Evolutionary conservation across 2,888 invertebrate genomes (phyloP).

Genomic region (Amorpha juglandis): DNA sequence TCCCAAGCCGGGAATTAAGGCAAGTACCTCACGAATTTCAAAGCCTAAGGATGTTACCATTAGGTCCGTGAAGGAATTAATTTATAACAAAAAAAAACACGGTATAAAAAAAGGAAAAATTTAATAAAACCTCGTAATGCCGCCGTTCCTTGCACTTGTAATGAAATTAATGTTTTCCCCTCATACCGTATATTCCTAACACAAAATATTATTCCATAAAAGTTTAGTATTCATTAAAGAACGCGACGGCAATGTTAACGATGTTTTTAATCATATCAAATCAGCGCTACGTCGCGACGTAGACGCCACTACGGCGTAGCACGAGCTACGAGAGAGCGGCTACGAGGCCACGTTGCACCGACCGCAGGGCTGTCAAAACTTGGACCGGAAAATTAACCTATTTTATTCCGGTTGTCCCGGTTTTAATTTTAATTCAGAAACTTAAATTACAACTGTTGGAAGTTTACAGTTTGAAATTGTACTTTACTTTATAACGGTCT

Average conservation of each 20-base stretch:
- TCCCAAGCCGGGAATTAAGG: too few species aligned
- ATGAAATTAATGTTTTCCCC: constrained; percentile 3
- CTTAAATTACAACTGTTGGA: constrained; percentile 22
- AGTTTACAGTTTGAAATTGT: constrained; percentile 18
- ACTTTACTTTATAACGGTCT: constrained; percentile 6
- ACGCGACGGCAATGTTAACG: constrained; percentile 35
- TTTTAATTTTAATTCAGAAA: constrained; percentile 23
- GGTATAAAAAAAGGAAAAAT: neutral
- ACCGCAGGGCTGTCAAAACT: constrained; percentile 25
- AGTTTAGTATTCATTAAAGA: constrained; percentile 25
- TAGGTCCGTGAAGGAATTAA: too few species aligned
- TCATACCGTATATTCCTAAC: constrained; percentile 18
- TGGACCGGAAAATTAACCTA: constrained; percentile 23
- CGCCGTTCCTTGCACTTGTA: neutral
- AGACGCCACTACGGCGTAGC: constrained; percentile 28
- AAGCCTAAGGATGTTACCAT: too few species aligned
- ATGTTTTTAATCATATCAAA: constrained; percentile 44
- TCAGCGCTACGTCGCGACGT: constrained; percentile 40
- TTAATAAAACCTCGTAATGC: neutral
- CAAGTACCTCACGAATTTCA: too few species aligned
- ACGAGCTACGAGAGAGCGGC: constrained; percentile 28
- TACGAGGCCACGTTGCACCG: constrained; percentile 23
- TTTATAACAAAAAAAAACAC: neutral
- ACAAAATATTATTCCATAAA: constrained; percentile 24
- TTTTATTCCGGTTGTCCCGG: constrained; percentile 24